Evolutionary conservation across 2,888 invertebrate genomes (phyloP).

Genomic region (Phymatocera aterrima): DNA sequence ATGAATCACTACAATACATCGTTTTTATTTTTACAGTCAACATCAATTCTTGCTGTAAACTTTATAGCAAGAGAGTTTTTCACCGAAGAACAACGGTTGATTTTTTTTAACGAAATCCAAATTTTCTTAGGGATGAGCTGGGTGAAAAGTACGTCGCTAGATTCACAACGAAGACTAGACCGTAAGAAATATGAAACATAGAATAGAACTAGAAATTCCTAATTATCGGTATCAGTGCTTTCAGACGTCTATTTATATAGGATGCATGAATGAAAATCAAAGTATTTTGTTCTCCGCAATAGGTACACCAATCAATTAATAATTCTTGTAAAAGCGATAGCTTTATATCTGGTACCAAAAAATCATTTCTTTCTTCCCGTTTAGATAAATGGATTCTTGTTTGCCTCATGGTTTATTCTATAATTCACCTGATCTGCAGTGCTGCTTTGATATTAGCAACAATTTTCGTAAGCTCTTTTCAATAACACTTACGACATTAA

Average conservation of each 20-base stretch:
- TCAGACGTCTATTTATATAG: too few species aligned
- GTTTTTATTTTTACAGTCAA: conserved; percentile 13
- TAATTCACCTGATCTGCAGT: conserved; percentile 63
- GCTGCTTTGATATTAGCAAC: conserved; percentile 67
- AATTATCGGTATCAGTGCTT: too few species aligned
- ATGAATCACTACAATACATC: background rate
- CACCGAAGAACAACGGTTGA: conserved; percentile 56
- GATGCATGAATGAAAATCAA: too few species aligned
- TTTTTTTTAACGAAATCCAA: conserved; percentile 52
- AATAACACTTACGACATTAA: too few species aligned
- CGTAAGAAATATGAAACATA: conserved; percentile 53
- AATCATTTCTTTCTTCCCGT: conserved; percentile 51
- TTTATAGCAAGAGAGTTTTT: conserved; percentile 68
- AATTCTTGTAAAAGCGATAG: too few species aligned
- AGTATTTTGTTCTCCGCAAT: too few species aligned
- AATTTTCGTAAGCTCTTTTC: conserved; percentile 63
- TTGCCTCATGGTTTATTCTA: conserved; percentile 63
- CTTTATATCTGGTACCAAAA: background rate
- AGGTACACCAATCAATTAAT: too few species aligned
- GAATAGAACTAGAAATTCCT: too few species aligned
- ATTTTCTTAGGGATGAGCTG: conserved; percentile 68
- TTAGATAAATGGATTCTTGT: conserved; percentile 53
- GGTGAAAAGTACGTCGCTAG: conserved; percentile 63
- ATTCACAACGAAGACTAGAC: conserved; percentile 58
- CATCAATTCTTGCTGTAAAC: conserved; percentile 68